Evolutionary conservation across 2,113 vertebrate genomes (phyloP), one percentile per base, ranked within the genome.

Genomic region (Aptenodytes patagonicus): DNA sequence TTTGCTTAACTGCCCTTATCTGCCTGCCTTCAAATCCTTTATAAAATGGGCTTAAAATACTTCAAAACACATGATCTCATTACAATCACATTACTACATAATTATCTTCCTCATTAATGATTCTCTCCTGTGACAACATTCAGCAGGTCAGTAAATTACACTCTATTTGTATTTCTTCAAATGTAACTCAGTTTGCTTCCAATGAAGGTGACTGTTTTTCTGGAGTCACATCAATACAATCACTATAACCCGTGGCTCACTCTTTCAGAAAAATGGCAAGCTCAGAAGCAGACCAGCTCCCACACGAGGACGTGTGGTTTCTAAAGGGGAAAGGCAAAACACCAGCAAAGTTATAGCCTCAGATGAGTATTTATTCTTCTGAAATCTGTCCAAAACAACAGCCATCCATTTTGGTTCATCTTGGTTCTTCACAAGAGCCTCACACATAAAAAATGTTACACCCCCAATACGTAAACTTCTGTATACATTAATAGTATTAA

Each of bases 141-240:
- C 46, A 80, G 20, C 65, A 95, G 71, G 46, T 69, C 75, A 86
- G 17, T 42, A 88, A 93, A 94, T 70, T 72, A 71, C 31, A 76
- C 8, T 65, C 13, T 12, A 40, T 69, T 85, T 65, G 36, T 36
- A 66, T n/a, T 85, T 90, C 55, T 85, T 83, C 93, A 90, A 46
- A 54, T 15, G 22, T 70, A 93, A 73, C 52, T 91, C 58, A 29
- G 18, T 72, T 89, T 85, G 11, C 10, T 61, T 83, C 66, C 85
- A 80, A 2, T 21, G n/a, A 86, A 73, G 58, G 82, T 14, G 16
- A 77, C 62, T 47, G 21, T n/a, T 89, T 51, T 81, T 75, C 83
- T 89, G 52, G 19, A 95, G 51, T 31, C 75, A 71, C 61, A 65
- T 25, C 72, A 85, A 31, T 0, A 5, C n/a, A 73, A 57, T 32